phyloP scores from a whole-genome alignment of 2,113 vertebrate species.

The Tauraco erythrolophus region DNA sequence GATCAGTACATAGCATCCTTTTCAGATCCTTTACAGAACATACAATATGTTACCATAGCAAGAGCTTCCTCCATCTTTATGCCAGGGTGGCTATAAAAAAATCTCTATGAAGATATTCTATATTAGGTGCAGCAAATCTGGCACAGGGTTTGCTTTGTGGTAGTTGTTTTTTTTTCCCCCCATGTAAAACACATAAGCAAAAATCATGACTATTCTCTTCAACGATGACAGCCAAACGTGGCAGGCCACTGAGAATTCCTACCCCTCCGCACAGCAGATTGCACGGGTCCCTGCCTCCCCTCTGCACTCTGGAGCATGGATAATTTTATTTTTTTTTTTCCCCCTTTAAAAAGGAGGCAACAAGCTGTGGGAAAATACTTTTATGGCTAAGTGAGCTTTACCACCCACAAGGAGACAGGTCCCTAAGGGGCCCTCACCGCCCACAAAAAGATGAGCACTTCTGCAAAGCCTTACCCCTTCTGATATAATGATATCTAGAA shows the following conservation, averaged over 20 bases:
- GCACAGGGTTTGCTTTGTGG: not conserved
- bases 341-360: constrained; percentile 3
- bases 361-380: constrained; percentile 71
- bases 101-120: not conserved
- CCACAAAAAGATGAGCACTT: constrained; percentile 65
- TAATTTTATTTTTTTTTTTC: not conserved
- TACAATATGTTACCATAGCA: not conserved
- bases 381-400: constrained; percentile 73
- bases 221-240: not conserved
- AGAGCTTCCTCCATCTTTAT: not conserved
- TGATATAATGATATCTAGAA: constrained; percentile 63
- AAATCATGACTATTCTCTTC: not conserved
- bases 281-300: not conserved
- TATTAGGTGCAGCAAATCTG: not conserved
- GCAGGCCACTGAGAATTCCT: not conserved
- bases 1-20: not conserved
- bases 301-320: constrained; percentile 24
- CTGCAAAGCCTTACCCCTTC: constrained; percentile 49
- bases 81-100: not conserved
- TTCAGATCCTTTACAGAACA: not conserved
- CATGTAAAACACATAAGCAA: not conserved
- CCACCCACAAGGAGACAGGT: constrained; percentile 76
- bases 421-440: constrained; percentile 71
- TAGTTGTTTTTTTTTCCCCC: not conserved
- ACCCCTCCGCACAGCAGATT: not conserved